Conservation (phyloP, 2,888 invertebrate genomes). For the Clitarchus hookeri region DNA sequence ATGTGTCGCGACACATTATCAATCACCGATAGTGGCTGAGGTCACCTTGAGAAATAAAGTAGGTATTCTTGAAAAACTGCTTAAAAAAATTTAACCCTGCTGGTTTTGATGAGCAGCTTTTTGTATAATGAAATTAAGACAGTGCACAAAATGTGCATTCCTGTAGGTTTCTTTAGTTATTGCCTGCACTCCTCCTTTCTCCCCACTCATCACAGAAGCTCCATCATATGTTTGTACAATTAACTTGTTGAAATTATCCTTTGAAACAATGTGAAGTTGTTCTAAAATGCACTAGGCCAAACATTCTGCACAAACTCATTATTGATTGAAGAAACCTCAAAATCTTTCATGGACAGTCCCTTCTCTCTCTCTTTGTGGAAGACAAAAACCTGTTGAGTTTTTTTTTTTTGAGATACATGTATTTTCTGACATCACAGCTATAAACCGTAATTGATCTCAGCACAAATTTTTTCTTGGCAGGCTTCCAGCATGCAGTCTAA, state of each 20-base stretch:
- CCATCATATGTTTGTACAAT: conserved; percentile 5
- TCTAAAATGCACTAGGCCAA: neutral
- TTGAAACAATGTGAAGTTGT: conserved; percentile 3
- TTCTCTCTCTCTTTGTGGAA: neutral
- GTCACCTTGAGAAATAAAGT: conserved; percentile 1
- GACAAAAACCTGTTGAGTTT: neutral
- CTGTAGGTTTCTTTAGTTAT: neutral
- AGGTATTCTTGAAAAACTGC: conserved; percentile 18
- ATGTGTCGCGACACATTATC: neutral
- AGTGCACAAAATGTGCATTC: conserved; percentile 19
- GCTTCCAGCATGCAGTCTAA: neutral
- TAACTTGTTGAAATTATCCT: neutral
- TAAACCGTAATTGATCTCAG: neutral
- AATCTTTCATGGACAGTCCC: neutral
- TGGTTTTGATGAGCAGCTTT: neutral
- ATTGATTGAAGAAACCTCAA: neutral
- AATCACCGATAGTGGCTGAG: neutral
- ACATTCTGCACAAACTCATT: neutral
- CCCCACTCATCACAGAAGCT: neutral
- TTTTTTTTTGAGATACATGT: neutral
- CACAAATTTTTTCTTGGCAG: neutral
- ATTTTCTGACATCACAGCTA: neutral
- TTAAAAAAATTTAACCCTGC: neutral
- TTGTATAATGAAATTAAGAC: neutral
- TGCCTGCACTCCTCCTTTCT: neutral